These are phyloP conservation scores for Papilio xuthus DNA, from an alignment of 1,140 invertebrate genomes.

Conservation along the genomic window DNA sequence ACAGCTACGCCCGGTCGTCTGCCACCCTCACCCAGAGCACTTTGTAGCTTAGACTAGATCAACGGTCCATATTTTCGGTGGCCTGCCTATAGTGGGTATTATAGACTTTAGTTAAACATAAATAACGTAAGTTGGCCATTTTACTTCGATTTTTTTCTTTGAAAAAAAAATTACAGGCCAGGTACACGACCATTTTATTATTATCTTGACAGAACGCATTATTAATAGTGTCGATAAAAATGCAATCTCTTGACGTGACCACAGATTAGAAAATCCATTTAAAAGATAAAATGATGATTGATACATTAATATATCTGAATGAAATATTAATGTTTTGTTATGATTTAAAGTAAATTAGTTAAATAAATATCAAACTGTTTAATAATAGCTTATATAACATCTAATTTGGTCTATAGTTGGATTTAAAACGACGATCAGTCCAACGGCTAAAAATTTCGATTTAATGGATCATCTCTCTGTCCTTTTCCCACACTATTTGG, in stretches of 20 bases:
- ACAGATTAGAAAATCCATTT: slow-evolving; percentile 19
- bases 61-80: too few species aligned
- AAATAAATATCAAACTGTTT: too few species aligned
- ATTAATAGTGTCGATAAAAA: slow-evolving; percentile 7
- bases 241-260: slow-evolving; percentile 17
- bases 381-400: too few species aligned
- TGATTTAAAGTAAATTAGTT: neutral
- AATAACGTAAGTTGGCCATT: neutral
- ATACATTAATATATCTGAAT: neutral
- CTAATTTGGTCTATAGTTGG: too few species aligned
- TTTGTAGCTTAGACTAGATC: neutral
- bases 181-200: neutral
- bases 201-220: slow-evolving; percentile 10
- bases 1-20: neutral
- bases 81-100: too few species aligned
- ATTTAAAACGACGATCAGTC: too few species aligned
- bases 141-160: neutral
- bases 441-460: too few species aligned
- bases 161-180: neutral
- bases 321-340: neutral
- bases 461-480: too few species aligned
- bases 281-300: slow-evolving; percentile 6
- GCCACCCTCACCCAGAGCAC: neutral
- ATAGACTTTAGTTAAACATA: too few species aligned
- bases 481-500: too few species aligned